A percentile compares a stretch with the other conserved stretches of the same genome.
These are phyloP conservation scores for Drosophila limbata DNA, from an alignment of 2,888 invertebrate genomes.

Conservation along the genomic window DNA sequence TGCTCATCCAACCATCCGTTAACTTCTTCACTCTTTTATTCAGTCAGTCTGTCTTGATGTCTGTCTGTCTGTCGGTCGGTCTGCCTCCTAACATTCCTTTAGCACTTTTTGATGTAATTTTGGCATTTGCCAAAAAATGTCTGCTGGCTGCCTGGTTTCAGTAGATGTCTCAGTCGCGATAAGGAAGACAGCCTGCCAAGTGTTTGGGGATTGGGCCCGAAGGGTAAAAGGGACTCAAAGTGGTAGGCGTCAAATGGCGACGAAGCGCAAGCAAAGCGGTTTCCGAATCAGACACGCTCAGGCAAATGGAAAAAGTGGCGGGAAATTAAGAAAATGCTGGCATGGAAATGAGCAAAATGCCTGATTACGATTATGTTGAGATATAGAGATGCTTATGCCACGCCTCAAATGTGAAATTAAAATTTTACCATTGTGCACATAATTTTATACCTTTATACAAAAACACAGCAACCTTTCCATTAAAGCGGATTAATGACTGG, in stretches of 20 bases:
- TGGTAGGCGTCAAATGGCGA: constrained; percentile 57
- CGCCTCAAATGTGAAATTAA: constrained; percentile 83
- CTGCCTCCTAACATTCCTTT: constrained; percentile 56
- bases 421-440: constrained; percentile 84
- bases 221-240: constrained; percentile 33
- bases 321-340: constrained; percentile 73
- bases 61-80: constrained; percentile 13
- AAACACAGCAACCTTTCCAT: constrained; percentile 12
- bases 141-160: constrained; percentile 35
- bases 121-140: constrained; percentile 76
- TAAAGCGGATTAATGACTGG: constrained; percentile 28
- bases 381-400: constrained; percentile 24
- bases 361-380: constrained; percentile 31
- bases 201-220: neutral
- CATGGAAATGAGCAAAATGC: constrained; percentile 56
- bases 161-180: constrained; percentile 70
- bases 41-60: constrained; percentile 4
- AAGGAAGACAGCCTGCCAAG: constrained; percentile 33
- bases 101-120: constrained; percentile 79
- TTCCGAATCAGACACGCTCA: constrained; percentile 67
- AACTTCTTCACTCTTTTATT: constrained; percentile 49
- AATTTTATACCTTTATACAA: constrained; percentile 78
- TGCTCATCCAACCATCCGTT: constrained; percentile 40
- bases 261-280: constrained; percentile 60
- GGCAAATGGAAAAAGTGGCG: constrained; percentile 63